A percentile compares a stretch with the other conserved stretches of the same genome.
phyloP scores from a whole-genome alignment of 2,113 vertebrate species.

The Probosciger aterrimus region DNA sequence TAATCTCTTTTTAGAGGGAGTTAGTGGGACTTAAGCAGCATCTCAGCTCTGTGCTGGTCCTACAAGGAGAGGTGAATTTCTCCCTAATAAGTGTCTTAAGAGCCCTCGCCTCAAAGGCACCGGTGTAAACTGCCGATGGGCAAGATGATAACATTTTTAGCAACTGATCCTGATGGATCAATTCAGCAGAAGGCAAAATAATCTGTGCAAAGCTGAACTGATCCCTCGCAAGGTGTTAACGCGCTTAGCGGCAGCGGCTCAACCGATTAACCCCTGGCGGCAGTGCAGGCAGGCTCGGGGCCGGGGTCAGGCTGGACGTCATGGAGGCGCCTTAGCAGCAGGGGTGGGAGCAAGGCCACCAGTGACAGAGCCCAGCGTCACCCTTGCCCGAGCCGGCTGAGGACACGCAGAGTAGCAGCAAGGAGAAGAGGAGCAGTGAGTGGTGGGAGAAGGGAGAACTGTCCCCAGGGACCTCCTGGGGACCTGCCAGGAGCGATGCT shows the following conservation, averaged over 20 bases:
- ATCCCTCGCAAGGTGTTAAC: conserved; percentile 50
- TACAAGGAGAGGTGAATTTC: conserved; percentile 56
- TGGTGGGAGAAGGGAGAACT: not conserved
- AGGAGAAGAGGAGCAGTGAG: not conserved
- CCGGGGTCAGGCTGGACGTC: not conserved
- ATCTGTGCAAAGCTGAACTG: conserved; percentile 63
- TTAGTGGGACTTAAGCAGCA: conserved; percentile 27
- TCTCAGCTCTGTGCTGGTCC: conserved; percentile 1
- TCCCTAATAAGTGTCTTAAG: conserved; percentile 65
- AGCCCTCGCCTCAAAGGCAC: conserved; percentile 54
- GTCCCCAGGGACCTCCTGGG: fast-evolving
- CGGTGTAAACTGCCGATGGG: conserved; percentile 29
- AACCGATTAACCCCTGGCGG: not conserved
- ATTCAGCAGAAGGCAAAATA: conserved; percentile 54
- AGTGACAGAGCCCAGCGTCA: not conserved
- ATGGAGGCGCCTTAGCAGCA: not conserved
- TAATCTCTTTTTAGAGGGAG: conserved; percentile 28
- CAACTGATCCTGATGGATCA: conserved; percentile 59
- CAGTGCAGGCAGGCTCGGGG: not conserved
- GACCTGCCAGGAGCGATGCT: not conserved
- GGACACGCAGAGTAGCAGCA: not conserved
- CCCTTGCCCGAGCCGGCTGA: fast-evolving
- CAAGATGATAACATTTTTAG: conserved; percentile 62
- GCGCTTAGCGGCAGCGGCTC: conserved; percentile 15
- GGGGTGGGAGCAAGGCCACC: not conserved